Conservation (phyloP, 2,113 vertebrate species). For the Xiphias gladius region DNA sequence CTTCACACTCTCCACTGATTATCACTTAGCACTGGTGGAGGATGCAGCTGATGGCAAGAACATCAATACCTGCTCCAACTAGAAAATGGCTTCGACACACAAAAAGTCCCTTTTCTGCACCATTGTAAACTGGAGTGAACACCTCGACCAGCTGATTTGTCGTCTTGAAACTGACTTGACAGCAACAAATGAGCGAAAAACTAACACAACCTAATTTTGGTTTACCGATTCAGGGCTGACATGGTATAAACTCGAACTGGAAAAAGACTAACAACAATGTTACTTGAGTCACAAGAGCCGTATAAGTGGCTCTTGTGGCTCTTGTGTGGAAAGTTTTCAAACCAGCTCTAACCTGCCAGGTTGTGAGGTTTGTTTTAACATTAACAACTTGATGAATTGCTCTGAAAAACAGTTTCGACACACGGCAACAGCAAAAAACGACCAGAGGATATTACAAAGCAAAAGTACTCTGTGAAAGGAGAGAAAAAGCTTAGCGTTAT, state of each 20-base stretch:
- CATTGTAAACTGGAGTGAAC: slow-evolving; percentile 75
- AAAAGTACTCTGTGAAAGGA: slow-evolving; percentile 42
- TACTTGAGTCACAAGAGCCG: slow-evolving; percentile 4
- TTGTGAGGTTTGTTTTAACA: slow-evolving; percentile 14
- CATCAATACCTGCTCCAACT: slow-evolving; percentile 94
- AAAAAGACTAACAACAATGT: slow-evolving; percentile 9
- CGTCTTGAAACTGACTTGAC: slow-evolving; percentile 37
- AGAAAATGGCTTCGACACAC: slow-evolving; percentile 42
- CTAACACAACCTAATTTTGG: background rate
- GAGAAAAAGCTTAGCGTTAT: slow-evolving; percentile 19
- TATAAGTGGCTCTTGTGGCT: background rate
- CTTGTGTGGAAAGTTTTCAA: slow-evolving; percentile 11
- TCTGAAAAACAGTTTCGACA: slow-evolving; percentile 28
- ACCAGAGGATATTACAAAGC: slow-evolving; percentile 33
- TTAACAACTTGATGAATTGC: slow-evolving; percentile 20
- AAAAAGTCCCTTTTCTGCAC: slow-evolving; percentile 75
- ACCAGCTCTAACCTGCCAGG: slow-evolving; percentile 23
- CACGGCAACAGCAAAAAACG: slow-evolving; percentile 11
- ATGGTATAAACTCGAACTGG: slow-evolving; percentile 3
- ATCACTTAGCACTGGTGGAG: slow-evolving; percentile 93
- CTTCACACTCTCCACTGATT: slow-evolving; percentile 95
- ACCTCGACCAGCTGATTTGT: slow-evolving; percentile 22
- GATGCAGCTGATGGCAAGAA: slow-evolving; percentile 94
- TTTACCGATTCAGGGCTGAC: slow-evolving; percentile 14
- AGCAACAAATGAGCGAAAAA: slow-evolving; percentile 38